A percentile compares a stretch with the other conserved stretches of the same genome.
Evolutionary conservation across 2,113 vertebrate genomes (phyloP).

Genomic region (Piaya cayana): DNA sequence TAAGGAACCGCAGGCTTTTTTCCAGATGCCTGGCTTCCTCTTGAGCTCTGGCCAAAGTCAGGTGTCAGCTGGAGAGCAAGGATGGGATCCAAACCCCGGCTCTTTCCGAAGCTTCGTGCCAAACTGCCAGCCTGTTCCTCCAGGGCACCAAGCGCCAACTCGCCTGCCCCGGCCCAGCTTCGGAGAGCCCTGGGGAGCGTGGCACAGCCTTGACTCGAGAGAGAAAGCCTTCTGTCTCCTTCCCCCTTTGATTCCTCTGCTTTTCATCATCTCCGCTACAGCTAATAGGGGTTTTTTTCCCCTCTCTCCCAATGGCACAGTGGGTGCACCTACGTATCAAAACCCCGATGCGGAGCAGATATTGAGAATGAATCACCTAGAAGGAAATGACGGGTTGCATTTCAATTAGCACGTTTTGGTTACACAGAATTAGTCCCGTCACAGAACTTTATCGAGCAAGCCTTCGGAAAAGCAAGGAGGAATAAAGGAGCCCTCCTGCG

Average conservation of each 20-base stretch:
- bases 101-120: not conserved
- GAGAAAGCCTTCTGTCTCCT: constrained; percentile 48
- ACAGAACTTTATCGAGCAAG: constrained; percentile 22
- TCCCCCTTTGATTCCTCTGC: constrained; percentile 25
- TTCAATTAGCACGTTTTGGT: constrained; percentile 38
- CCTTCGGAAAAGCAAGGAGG: not conserved
- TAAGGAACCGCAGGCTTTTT: constrained; percentile 45
- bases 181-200: not conserved
- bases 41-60: constrained; percentile 56
- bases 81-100: constrained; percentile 11
- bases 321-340: constrained; percentile 20
- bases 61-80: constrained; percentile 66
- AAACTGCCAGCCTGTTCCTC: constrained; percentile 40
- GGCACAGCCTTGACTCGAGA: not conserved
- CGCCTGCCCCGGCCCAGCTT: not conserved
- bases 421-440: constrained; percentile 38
- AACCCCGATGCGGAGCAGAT: constrained; percentile 35
- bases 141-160: constrained; percentile 29
- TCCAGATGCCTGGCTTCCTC: constrained; percentile 60
- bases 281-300: constrained; percentile 22
- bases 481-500: constrained; percentile 23
- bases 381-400: constrained; percentile 54
- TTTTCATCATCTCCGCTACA: constrained; percentile 37
- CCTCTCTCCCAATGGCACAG: constrained; percentile 25
- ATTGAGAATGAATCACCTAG: constrained; percentile 50